A percentile compares a stretch with the other conserved stretches of the same genome.
Evolutionary conservation across 2,797 vertebrate species (phyloP).

Genomic region (Cossypha niveicapilla): DNA sequence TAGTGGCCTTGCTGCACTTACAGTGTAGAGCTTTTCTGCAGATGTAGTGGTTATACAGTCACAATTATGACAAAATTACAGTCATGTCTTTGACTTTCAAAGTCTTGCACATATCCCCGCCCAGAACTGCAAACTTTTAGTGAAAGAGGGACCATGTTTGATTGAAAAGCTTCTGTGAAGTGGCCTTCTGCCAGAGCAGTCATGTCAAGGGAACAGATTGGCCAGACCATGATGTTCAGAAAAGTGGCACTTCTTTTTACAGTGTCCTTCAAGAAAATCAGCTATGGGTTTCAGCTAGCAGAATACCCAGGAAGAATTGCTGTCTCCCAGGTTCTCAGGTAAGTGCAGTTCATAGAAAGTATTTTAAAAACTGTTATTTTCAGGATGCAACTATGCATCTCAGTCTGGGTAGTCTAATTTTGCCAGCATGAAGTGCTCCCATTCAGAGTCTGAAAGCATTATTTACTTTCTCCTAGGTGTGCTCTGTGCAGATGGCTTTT

Average conservation of each 20-base stretch:
- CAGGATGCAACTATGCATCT: background rate
- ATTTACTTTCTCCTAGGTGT: background rate
- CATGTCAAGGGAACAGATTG: background rate
- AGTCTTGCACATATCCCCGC: background rate
- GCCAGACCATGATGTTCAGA: background rate
- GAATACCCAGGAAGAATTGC: background rate
- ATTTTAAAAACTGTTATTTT: background rate
- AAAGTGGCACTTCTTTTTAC: background rate
- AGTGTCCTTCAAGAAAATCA: background rate
- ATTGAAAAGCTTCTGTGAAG: background rate
- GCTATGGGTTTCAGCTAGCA: background rate
- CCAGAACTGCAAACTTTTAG: background rate
- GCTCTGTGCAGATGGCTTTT: background rate
- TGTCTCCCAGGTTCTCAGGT: background rate
- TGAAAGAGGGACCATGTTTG: background rate
- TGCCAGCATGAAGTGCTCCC: background rate
- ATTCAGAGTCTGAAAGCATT: background rate
- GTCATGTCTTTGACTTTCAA: background rate
- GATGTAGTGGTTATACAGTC: background rate
- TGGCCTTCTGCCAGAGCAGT: background rate
- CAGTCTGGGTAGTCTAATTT: background rate
- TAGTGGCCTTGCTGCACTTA: background rate
- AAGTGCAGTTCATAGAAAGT: background rate
- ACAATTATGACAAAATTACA: rapidly evolving
- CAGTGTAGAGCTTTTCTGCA: background rate